Conservation (phyloP, 1,140 invertebrate genomes). For the Meteorus sp. region DNA sequence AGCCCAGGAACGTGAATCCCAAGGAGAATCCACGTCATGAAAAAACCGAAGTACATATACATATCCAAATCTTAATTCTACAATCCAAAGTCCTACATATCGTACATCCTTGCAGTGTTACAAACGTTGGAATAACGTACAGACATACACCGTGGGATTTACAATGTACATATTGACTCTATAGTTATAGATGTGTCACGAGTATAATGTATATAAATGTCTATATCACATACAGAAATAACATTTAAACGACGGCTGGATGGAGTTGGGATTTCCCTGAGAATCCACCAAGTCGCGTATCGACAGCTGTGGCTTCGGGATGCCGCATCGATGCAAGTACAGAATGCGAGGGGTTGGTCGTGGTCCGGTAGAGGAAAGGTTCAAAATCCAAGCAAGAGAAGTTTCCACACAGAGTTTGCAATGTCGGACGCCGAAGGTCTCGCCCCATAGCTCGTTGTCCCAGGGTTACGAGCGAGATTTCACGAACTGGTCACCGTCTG, state of each 20-base stretch:
- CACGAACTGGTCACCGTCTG: slow-evolving; percentile 30
- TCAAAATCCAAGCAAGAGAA: slow-evolving; percentile 4
- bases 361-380: not conserved
- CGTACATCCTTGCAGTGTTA: too few relatives aligned
- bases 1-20: too few relatives aligned
- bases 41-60: too few relatives aligned
- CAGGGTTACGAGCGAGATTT: slow-evolving; percentile 29
- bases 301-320: slow-evolving; percentile 13
- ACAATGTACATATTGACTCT: too few relatives aligned
- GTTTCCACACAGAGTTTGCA: slow-evolving; percentile 9
- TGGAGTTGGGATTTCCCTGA: slow-evolving; percentile 10
- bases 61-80: too few relatives aligned
- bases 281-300: slow-evolving; percentile 1
- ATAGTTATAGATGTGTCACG: too few relatives aligned
- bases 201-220: too few relatives aligned
- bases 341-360: not conserved
- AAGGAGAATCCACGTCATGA: too few relatives aligned
- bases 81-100: too few relatives aligned
- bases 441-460: slow-evolving; percentile 19
- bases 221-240: too few relatives aligned
- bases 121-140: too few relatives aligned
- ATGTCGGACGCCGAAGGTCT: slow-evolving; percentile 2
- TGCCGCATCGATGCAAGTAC: not conserved
- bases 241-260: not conserved
- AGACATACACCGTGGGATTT: too few relatives aligned